phyloP scores from a whole-genome alignment of 2,888 invertebrate genomes.

The Drosophila pegasa region DNA sequence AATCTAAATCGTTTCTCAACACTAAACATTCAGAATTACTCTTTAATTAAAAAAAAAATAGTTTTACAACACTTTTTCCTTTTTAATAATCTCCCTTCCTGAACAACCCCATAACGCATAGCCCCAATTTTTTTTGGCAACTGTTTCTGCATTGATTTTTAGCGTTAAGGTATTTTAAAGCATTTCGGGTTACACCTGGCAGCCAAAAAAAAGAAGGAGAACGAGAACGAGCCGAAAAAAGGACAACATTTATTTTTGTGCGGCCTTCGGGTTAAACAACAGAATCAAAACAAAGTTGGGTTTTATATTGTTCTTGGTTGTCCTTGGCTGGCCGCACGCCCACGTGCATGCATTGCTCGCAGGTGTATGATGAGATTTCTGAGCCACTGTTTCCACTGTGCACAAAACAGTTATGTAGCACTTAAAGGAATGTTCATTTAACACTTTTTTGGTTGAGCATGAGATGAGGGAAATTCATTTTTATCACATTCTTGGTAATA shows the following conservation, averaged over 20 bases:
- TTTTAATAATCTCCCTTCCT: not conserved
- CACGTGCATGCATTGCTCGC: constrained; percentile 28
- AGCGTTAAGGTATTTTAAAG: constrained; percentile 5
- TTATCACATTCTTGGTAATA: constrained; percentile 10
- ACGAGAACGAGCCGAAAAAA: constrained; percentile 12
- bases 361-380: constrained; percentile 16
- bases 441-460: constrained; percentile 7
- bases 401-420: not conserved
- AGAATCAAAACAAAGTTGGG: constrained; percentile 54
- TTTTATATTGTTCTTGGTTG: constrained; percentile 19
- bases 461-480: constrained; percentile 6
- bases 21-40: not conserved
- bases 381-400: constrained; percentile 2
- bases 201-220: not conserved
- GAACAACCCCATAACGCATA: not conserved
- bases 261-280: constrained; percentile 43
- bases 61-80: constrained; percentile 2
- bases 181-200: constrained; percentile 8
- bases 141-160: constrained; percentile 14
- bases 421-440: constrained; percentile 19
- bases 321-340: constrained; percentile 41
- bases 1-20: not conserved
- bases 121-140: constrained; percentile 3
- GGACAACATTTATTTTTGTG: constrained; percentile 31
- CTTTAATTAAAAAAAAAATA: constrained; percentile 1